Percentiles rank a stretch among this genome's conserved stretches.
Evolutionary conservation across 2,888 invertebrate species (phyloP).

Genomic region (Drosophila picticornis): DNA sequence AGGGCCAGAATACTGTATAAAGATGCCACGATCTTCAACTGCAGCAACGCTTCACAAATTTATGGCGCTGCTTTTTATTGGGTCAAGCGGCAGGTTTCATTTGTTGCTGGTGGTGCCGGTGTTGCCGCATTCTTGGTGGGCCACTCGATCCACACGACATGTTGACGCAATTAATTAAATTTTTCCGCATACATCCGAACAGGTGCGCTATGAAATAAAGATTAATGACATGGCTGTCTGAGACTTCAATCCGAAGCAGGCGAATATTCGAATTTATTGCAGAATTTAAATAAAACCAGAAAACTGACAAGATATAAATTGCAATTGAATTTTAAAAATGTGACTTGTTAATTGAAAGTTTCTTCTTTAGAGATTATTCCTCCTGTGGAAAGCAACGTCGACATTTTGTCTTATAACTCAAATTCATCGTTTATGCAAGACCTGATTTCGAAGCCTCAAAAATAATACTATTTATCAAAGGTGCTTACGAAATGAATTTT

Average conservation of each 20-base stretch:
- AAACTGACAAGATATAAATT: background rate
- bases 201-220: slow-evolving; percentile 42
- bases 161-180: slow-evolving; percentile 72
- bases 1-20: slow-evolving; percentile 33
- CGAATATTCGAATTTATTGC: slow-evolving; percentile 1
- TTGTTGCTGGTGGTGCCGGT: slow-evolving; percentile 28
- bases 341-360: background rate
- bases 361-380: background rate
- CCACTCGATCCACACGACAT: slow-evolving; percentile 42
- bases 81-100: slow-evolving; percentile 76
- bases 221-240: slow-evolving; percentile 33
- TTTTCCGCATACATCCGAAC: slow-evolving; percentile 22
- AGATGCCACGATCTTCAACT: slow-evolving; percentile 50
- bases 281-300: background rate
- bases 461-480: background rate
- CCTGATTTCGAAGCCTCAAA: background rate
- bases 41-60: slow-evolving; percentile 54
- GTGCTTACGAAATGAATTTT: background rate
- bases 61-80: slow-evolving; percentile 72
- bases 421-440: background rate
- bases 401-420: background rate
- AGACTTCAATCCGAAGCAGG: background rate
- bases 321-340: background rate
- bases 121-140: slow-evolving; percentile 66
- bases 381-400: background rate